Evolutionary conservation across 2,113 vertebrate species (phyloP), one percentile per base, ranked within the genome.

Genomic region (Monopterus albus): DNA sequence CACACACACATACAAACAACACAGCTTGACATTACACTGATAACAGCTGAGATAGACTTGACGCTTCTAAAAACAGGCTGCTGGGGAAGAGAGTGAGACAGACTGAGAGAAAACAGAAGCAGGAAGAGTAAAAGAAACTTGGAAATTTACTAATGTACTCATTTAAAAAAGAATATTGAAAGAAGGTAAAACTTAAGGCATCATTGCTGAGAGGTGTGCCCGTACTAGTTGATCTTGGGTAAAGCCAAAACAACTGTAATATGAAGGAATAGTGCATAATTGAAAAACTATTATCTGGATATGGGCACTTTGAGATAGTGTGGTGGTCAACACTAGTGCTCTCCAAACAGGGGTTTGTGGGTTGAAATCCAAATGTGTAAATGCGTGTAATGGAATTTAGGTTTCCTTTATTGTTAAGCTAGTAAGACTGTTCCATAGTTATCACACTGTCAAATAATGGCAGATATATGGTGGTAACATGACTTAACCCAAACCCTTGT

Each of bases 11-110:
- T 7, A 90, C 92, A 90, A 75, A 88, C 83, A 91, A 51, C 82
- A 43, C 79, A 85, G 81, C 74, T 68, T 78, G 89, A 89, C 86
- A 78, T 51, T 67, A 79, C 74, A 82, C 81, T 79, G 91, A 92
- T 92, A 91, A 91, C 83, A 88, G 86, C 88, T 76, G 52, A 85
- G 86, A 88, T 83, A 83, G 71, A 87, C 81, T 65, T 64, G 64
- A 87, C 72, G 77, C 76, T 69, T 86, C 82, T 92, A 91, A 82
- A 89, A 92, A 84, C 85, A 89, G 81, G 63, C 49, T 4, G 58
- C 21, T 6, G 68, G 42, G 60, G 7, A 8, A 25, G 20, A 58
- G 80, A 73, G 56, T 39, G 75, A 42, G 50, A 42, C 9, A 2
- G 56, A 3, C 33, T 26, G 47, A 75, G 36, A 78, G 82, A 78